Conservation (phyloP, 2,113 vertebrate species). For the Xiphorhynchus elegans region DNA sequence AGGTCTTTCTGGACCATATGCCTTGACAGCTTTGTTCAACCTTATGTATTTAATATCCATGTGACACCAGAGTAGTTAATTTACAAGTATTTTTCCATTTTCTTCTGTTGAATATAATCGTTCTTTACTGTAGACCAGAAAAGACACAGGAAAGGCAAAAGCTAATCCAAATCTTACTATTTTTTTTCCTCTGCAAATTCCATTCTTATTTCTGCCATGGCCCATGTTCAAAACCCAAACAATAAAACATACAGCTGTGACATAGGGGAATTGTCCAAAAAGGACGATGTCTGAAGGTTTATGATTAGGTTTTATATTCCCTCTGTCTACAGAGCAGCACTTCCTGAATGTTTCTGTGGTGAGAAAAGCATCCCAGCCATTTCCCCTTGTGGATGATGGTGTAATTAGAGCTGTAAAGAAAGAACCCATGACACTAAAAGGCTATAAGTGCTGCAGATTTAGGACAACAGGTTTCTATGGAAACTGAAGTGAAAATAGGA, state of each 20-base stretch:
- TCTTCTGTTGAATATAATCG: conserved; percentile 10
- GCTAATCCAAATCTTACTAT: background rate
- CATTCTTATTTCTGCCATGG: conserved; percentile 21
- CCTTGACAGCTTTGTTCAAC: conserved; percentile 2
- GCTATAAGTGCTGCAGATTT: conserved; percentile 64
- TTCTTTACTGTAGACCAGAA: background rate
- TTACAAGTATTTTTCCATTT: conserved; percentile 41
- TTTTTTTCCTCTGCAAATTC: background rate
- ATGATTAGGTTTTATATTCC: conserved; percentile 64
- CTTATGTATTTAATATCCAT: conserved; percentile 14
- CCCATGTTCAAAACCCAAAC: conserved; percentile 33
- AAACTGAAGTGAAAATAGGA: conserved; percentile 66
- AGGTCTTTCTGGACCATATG: conserved; percentile 42
- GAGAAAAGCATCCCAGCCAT: conserved; percentile 70
- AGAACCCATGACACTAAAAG: conserved; percentile 69
- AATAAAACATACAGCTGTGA: conserved; percentile 55
- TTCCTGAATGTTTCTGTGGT: conserved; percentile 69
- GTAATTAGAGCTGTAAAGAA: conserved; percentile 73
- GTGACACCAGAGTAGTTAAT: background rate
- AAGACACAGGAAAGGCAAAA: conserved; percentile 2
- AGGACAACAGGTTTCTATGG: conserved; percentile 72
- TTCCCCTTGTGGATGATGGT: conserved; percentile 67
- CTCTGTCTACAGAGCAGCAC: conserved; percentile 52
- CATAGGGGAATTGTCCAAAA: conserved; percentile 48
- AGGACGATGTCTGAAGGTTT: conserved; percentile 55